These are phyloP conservation scores for Sphaeridia pumilis DNA, from an alignment of 2,888 invertebrate genomes.

Conservation along the genomic window DNA sequence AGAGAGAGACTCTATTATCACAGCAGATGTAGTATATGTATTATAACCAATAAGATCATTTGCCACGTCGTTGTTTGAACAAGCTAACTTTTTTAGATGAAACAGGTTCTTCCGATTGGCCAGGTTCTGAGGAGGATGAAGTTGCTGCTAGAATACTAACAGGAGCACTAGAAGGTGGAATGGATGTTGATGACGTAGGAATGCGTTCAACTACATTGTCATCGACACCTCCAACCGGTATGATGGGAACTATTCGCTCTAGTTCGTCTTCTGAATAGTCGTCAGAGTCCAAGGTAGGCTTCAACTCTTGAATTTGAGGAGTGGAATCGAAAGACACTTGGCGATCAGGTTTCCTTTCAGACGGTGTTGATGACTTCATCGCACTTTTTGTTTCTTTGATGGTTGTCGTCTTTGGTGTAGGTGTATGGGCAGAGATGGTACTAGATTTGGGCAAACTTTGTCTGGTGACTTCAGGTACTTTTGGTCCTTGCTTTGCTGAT, in stretches of 20 bases:
- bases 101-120: background rate
- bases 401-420: background rate
- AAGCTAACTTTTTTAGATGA: slow-evolving; percentile 10
- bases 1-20: too few species aligned
- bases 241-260: background rate
- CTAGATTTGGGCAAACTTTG: too few species aligned
- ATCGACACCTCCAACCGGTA: slow-evolving; percentile 1
- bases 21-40: too few species aligned
- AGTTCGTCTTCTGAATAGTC: background rate
- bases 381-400: background rate
- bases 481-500: too few species aligned
- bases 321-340: background rate
- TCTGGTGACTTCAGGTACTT: too few species aligned
- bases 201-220: background rate
- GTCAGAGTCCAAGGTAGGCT: too few species aligned
- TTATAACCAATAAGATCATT: too few species aligned
- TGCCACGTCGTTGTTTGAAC: slow-evolving; percentile 10
- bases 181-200: background rate
- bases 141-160: too few species aligned
- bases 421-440: too few species aligned
- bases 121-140: background rate
- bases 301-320: background rate
- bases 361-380: background rate
- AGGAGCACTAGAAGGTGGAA: too few species aligned
- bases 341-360: background rate